Base-by-base conservation (phyloP, 2,888 invertebrate species). In the Diplolepis rosae region DNA sequence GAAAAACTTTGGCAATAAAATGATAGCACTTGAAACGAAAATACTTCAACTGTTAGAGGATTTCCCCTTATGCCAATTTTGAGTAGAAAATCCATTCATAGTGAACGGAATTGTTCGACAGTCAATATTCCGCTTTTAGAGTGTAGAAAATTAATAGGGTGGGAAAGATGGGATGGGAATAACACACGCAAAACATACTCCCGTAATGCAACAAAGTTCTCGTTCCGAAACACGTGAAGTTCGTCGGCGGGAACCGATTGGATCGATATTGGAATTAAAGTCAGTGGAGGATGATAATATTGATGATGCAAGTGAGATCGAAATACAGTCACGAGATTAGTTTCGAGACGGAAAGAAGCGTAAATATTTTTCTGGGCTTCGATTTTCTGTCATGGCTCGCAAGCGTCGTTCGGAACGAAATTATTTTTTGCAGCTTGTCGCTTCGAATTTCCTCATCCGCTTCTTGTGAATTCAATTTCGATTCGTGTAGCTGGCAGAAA, bases 131-230 rank as follows among this genome's bases (percentile, higher is more conserved):
- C n/a, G n/a, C n/a, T n/a, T n/a, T n/a, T n/a, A n/a, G n/a, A n/a
- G n/a, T n/a, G n/a, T 66, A 68, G 70, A 66, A 68, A 73, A 68
- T 70, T 54, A 73, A 67, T 67, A 67, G 72, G 70, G 68, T 65
- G 67, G 68, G 68, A 68, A 65, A 73, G 54, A 68, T 52, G 68
- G 56, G 65, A 70, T 50, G 68, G 48, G 61, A 68, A 56, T 52
- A 61, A 70, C 70, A 66, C 70, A 65, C 69, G 72, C 66, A 69
- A 56, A 66, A 61, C 51, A 65, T 65, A 30, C 54, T 51, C 39
- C 24, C 50, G 70, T 73, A 73, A 73, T 65, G 68, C 70, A 73
- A 70, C 68, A 54, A 70, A 67, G 52, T 65, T 70, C 65, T 13
- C 54, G 39, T 9, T 45, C 18, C 45, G 9, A 66, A 65, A 68